phyloP scores from a whole-genome alignment of 2,797 vertebrate species.

The Phoeniculus purpureus region DNA sequence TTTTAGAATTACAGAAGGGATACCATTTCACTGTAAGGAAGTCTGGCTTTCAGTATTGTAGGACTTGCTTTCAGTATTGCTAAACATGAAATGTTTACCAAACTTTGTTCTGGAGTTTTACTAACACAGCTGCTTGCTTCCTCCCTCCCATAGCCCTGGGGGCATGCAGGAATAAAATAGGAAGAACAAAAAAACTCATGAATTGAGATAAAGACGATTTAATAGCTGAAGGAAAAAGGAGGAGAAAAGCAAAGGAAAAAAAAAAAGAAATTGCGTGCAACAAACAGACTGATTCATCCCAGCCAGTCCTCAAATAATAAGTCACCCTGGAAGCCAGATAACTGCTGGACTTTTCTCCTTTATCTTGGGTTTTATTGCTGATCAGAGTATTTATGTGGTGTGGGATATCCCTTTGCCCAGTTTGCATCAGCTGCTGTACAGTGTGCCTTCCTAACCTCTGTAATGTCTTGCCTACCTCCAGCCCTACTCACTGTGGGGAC shows the following conservation, averaged over 20 bases:
- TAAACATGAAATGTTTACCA: background rate
- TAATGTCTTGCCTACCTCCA: background rate
- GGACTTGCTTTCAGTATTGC: background rate
- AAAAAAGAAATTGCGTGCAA: background rate
- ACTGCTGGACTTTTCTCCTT: background rate
- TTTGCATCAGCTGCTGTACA: background rate
- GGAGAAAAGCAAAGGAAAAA: fast-evolving
- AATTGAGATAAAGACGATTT: background rate
- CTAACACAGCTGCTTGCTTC: background rate
- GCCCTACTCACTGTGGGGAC: fast-evolving
- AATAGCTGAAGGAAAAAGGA: background rate
- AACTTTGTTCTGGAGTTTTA: background rate
- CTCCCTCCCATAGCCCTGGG: background rate
- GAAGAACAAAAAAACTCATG: background rate
- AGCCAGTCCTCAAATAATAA: background rate
- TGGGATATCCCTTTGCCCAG: background rate
- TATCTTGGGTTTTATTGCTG: background rate
- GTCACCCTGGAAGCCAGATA: background rate
- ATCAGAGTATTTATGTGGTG: background rate
- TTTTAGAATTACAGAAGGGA: background rate
- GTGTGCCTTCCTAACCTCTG: background rate
- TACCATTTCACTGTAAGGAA: background rate
- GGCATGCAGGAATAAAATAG: background rate
- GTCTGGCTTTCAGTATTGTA: background rate
- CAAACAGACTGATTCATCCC: background rate